Conservation (phyloP, 2,888 invertebrate species). For the Diarsia rubi region DNA sequence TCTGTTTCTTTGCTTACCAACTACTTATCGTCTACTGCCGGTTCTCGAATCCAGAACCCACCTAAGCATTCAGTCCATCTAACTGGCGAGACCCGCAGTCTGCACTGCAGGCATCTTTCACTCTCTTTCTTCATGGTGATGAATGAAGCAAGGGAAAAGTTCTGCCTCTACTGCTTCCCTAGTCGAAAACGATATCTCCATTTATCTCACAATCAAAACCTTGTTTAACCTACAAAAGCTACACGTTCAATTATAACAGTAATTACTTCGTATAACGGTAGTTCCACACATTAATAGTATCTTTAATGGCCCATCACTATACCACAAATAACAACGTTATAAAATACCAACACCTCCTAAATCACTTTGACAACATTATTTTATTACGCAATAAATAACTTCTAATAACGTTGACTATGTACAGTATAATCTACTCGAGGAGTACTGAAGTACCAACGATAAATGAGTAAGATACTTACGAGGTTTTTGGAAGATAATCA, state of each 20-base stretch:
- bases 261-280: background rate
- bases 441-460: slow-evolving; percentile 20
- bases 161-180: background rate
- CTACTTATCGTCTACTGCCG: background rate
- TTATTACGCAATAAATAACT: slow-evolving; percentile 58
- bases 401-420: slow-evolving; percentile 42
- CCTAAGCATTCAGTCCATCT: background rate
- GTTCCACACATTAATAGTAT: slow-evolving; percentile 14
- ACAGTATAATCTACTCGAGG: slow-evolving; percentile 34
- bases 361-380: slow-evolving; percentile 53
- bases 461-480: background rate
- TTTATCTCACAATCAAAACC: background rate
- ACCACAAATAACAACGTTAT: slow-evolving; percentile 51
- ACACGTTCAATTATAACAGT: background rate
- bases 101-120: background rate
- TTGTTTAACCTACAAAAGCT: background rate
- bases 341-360: slow-evolving; percentile 46
- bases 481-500: background rate
- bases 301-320: slow-evolving; percentile 31
- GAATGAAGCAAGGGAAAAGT: background rate
- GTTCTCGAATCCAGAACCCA: background rate
- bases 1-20: background rate
- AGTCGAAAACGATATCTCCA: background rate
- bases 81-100: background rate
- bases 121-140: background rate